These are phyloP conservation scores for Philereme vetulata DNA, from an alignment of 2,888 invertebrate species.

Conservation along the genomic window DNA sequence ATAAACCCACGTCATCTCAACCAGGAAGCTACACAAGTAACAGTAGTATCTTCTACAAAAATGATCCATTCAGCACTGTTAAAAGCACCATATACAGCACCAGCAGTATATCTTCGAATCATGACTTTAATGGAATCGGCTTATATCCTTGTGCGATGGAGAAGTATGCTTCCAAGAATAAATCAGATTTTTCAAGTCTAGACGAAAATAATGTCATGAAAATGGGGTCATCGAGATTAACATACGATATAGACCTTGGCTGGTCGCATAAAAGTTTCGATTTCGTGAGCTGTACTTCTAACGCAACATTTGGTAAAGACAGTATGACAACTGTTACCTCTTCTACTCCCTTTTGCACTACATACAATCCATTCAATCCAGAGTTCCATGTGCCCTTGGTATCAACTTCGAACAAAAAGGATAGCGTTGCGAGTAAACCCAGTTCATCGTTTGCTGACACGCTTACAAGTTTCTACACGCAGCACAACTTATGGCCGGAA, in stretches of 20 bases:
- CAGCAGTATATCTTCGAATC: slow-evolving; percentile 72
- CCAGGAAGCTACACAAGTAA: slow-evolving; percentile 56
- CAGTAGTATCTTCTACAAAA: slow-evolving; percentile 74
- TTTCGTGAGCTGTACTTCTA: slow-evolving; percentile 72
- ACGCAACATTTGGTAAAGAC: slow-evolving; percentile 67
- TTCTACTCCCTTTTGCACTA: slow-evolving; percentile 63
- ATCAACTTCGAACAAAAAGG: slow-evolving; percentile 66
- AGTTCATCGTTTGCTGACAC: slow-evolving; percentile 67
- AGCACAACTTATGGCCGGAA: slow-evolving; percentile 75
- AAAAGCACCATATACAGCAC: slow-evolving; percentile 77
- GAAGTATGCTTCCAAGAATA: slow-evolving; percentile 72
- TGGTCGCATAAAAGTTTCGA: slow-evolving; percentile 80
- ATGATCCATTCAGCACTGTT: slow-evolving; percentile 68
- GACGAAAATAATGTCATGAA: slow-evolving; percentile 76
- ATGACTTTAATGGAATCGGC: slow-evolving; percentile 74
- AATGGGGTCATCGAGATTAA: slow-evolving; percentile 73
- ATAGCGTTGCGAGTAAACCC: slow-evolving; percentile 57
- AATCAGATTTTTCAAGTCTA: slow-evolving; percentile 68
- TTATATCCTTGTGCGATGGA: slow-evolving; percentile 80
- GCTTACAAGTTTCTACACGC: slow-evolving; percentile 75
- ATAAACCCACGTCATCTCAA: slow-evolving; percentile 62
- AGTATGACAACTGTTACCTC: slow-evolving; percentile 60
- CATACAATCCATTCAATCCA: slow-evolving; percentile 77
- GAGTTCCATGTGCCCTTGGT: slow-evolving; percentile 76
- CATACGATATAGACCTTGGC: slow-evolving; percentile 77